Evolutionary conservation across 2,797 vertebrate species (phyloP).

Genomic region (Takifugu rubripes): DNA sequence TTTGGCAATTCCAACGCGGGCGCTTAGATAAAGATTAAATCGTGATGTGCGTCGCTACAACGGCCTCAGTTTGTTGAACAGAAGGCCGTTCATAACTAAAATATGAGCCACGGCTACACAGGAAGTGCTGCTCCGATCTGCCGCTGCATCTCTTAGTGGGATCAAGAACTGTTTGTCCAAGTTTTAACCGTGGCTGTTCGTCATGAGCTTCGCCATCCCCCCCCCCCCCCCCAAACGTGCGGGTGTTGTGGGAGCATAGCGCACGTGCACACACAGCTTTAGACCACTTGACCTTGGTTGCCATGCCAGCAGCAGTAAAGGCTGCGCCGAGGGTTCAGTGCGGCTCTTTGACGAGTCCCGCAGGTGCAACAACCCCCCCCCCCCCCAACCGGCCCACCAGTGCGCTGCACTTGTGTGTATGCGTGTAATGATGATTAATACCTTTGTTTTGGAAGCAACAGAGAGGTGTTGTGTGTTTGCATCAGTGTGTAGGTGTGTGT

Average conservation of each 20-base stretch:
- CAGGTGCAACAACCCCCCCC: conserved; percentile 36
- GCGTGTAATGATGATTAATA: conserved; percentile 77
- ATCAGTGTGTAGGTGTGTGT: conserved; percentile 5
- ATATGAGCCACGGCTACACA: too few relatives aligned
- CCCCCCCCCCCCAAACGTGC: not conserved
- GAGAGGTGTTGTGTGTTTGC: conserved; percentile 55
- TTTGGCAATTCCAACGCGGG: too few relatives aligned
- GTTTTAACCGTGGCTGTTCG: conserved; percentile 16
- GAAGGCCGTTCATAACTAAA: too few relatives aligned
- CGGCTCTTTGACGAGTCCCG: conserved; percentile 69
- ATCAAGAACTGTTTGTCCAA: not conserved
- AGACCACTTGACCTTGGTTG: conserved; percentile 77
- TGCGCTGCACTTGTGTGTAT: conserved; percentile 50
- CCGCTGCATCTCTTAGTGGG: not conserved
- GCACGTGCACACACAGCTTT: conserved; percentile 32
- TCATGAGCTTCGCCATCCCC: conserved; percentile 19
- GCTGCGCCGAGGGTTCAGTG: conserved; percentile 61
- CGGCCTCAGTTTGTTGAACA: too few relatives aligned
- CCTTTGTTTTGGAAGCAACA: conserved; percentile 75
- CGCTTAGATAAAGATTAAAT: not conserved
- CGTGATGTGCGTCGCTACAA: too few relatives aligned
- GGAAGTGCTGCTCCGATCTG: too few relatives aligned
- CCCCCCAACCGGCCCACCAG: conserved; percentile 44
- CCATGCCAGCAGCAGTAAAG: conserved; percentile 68
- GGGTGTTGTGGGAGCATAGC: conserved; percentile 49